Evolutionary conservation across 64 coral and sea anemone species (phyloP).

Genomic region (Dendrophyllia cribrosa): DNA sequence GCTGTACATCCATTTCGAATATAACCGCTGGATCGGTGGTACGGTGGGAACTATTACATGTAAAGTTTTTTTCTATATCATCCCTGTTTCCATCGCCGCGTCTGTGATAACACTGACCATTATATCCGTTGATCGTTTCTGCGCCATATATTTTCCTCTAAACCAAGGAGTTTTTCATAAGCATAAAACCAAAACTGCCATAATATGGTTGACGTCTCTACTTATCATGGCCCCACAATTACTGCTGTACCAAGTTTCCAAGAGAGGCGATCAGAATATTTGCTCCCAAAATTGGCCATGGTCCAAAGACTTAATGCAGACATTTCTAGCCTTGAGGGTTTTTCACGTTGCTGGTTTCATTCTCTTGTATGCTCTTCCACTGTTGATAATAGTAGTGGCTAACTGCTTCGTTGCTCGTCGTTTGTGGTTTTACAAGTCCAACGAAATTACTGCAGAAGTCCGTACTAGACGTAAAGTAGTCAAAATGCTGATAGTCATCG

Average conservation of each 20-base stretch:
- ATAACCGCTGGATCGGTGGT: slow-evolving; percentile 63
- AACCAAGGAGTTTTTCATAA: slow-evolving; percentile 44
- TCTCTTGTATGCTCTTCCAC: slow-evolving; percentile 51
- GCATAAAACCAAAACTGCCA: slow-evolving; percentile 20
- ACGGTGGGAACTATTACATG: slow-evolving; percentile 37
- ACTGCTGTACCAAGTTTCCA: slow-evolving; percentile 9
- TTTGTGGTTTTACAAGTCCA: slow-evolving; percentile 55
- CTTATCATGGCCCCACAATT: slow-evolving; percentile 28
- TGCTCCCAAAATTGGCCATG: slow-evolving; percentile 40
- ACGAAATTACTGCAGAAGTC: slow-evolving; percentile 4
- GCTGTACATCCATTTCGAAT: background rate
- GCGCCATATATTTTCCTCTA: slow-evolving; percentile 63
- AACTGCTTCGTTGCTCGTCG: slow-evolving; percentile 51
- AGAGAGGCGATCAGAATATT: background rate
- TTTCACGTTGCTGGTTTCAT: slow-evolving; percentile 52
- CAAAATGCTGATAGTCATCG: slow-evolving; percentile 65
- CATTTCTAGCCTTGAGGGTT: slow-evolving; percentile 8
- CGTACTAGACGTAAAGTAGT: slow-evolving; percentile 52
- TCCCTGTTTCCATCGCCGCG: slow-evolving; percentile 55
- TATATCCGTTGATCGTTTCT: slow-evolving; percentile 75
- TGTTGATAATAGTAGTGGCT: slow-evolving; percentile 24
- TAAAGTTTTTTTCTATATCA: slow-evolving; percentile 14
- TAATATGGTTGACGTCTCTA: slow-evolving; percentile 56
- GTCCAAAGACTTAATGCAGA: background rate
- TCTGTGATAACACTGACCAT: slow-evolving; percentile 68